Evolutionary conservation across 2,888 invertebrate species (phyloP), one percentile per base, ranked within the genome.

Genomic region (Drosophila silvestris): DNA sequence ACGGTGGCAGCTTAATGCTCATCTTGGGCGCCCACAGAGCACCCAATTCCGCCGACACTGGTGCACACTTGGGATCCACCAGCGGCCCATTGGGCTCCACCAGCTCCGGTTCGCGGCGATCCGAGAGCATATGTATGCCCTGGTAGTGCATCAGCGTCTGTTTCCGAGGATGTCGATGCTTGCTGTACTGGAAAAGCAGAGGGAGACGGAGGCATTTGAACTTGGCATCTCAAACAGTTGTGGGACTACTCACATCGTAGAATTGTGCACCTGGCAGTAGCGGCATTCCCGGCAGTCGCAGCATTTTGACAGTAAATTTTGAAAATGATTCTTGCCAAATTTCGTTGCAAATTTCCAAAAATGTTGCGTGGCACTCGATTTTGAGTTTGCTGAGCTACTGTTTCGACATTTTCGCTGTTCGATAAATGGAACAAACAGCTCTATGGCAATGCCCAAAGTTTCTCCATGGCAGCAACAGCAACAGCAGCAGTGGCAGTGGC

Each of bases 21-120:
- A 96, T 96, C 79, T 96, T 97, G 22, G 96, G 95, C 2, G 96
- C 96, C 93, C 97, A 97, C 50, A 96, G 91, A 0, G 97, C 96
- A 97, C 57, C 96, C 92, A 0, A 97, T 66, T 94, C 94, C 65
- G 94, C 92, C 0, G 93, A 89, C 6, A 61, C 74, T 0, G 89
- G 82, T 12, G 94, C 93, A 74, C 94, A 94, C 66, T 94, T 95
- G 2, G 85, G 78, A 65, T 92, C 92, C n/a, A 84, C 81, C 26
- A 92, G 70, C 56, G 94, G 89, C 1, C 95, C 94, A 56, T 93
- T 94, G 0, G 95, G 95, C 70, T 95, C 95, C 71, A 95, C 91
- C 30, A 92, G 94, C 30, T 95, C 95, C 0, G 95, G 94, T 62
- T 95, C 95, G 7, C 94, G 94, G 66, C 95, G 95, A 77, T 96